Percentiles rank a stretch among this genome's conserved stretches.
Conservation (phyloP, 2,888 invertebrate genomes). For the Petrolisthes manimaculis region DNA sequence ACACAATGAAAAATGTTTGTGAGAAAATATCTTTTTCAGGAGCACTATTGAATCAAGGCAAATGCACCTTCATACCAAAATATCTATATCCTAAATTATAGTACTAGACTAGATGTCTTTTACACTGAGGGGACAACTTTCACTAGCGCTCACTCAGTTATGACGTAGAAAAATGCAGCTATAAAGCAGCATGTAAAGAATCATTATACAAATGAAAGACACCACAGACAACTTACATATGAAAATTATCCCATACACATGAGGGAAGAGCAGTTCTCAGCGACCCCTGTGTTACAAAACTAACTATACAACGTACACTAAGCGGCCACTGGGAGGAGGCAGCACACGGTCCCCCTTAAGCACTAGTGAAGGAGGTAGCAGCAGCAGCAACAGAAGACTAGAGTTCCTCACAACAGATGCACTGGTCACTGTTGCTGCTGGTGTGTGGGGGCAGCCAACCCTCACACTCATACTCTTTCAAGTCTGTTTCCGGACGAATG, state of each 20-base stretch:
- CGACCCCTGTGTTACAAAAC: slow-evolving; percentile 38
- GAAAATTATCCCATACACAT: slow-evolving; percentile 56
- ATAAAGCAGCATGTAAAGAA: slow-evolving; percentile 54
- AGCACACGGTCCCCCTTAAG: slow-evolving; percentile 40
- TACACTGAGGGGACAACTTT: slow-evolving; percentile 31
- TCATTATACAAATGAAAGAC: slow-evolving; percentile 58
- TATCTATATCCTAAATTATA: slow-evolving; percentile 52
- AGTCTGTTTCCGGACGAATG: slow-evolving; percentile 48
- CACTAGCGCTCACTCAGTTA: slow-evolving; percentile 25
- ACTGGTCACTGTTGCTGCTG: slow-evolving; percentile 28
- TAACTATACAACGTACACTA: slow-evolving; percentile 51
- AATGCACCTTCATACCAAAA: slow-evolving; percentile 60
- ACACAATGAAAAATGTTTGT: slow-evolving; percentile 35
- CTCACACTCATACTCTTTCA: slow-evolving; percentile 12
- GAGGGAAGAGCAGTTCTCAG: slow-evolving; percentile 21
- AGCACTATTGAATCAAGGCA: slow-evolving; percentile 60
- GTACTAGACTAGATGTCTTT: slow-evolving; percentile 62
- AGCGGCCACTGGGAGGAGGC: slow-evolving; percentile 40
- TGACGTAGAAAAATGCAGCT: slow-evolving; percentile 53
- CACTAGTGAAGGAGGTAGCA: slow-evolving; percentile 27
- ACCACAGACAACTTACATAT: slow-evolving; percentile 48
- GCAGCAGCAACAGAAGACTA: slow-evolving; percentile 26
- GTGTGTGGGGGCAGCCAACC: slow-evolving; percentile 16
- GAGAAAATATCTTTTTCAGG: slow-evolving; percentile 55
- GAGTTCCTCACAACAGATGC: background rate